Evolutionary conservation across 2,797 vertebrate species (phyloP).

Genomic region (Denticeps clupeoides): DNA sequence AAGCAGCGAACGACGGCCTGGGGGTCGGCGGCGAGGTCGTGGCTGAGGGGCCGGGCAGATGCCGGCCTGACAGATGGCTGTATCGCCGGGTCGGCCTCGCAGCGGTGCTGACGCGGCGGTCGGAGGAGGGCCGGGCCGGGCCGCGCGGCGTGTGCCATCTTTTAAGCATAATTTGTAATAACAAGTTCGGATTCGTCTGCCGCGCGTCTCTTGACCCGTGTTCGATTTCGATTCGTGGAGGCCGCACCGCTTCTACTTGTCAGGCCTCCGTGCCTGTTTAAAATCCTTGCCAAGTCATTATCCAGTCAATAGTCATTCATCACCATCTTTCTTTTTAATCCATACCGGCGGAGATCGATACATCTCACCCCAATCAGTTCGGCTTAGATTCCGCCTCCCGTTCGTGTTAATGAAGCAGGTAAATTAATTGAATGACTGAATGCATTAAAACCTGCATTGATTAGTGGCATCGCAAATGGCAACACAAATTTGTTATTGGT

Average conservation of each 20-base stretch:
- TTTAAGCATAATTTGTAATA: conserved; percentile 24
- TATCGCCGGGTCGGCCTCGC: conserved; percentile 17
- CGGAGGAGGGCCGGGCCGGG: conserved; percentile 1
- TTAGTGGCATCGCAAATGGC: conserved; percentile 32
- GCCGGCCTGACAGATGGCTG: conserved; percentile 24
- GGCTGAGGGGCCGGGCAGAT: conserved; percentile 8
- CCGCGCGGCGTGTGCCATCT: conserved; percentile 1
- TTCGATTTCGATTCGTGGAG: conserved; percentile 25
- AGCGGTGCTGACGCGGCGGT: conserved; percentile 25
- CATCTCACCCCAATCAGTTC: conserved; percentile 46
- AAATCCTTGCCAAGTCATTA: conserved; percentile 40
- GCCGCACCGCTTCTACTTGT: conserved; percentile 22
- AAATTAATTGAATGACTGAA: conserved; percentile 53
- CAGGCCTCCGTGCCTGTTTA: conserved; percentile 20
- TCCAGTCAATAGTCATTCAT: conserved; percentile 46
- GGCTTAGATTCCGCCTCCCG: conserved; percentile 36
- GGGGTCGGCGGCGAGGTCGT: conserved; percentile 6
- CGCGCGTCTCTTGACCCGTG: conserved; percentile 25
- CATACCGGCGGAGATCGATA: conserved; percentile 44
- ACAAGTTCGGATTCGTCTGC: conserved; percentile 22
- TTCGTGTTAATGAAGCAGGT: conserved; percentile 36
- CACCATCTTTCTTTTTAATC: conserved; percentile 44
- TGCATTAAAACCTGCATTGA: conserved; percentile 43
- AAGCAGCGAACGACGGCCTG: conserved; percentile 7
- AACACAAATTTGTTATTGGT: conserved; percentile 42